Evolutionary conservation across 2,113 vertebrate species (phyloP), one percentile per base, ranked within the genome.

Genomic region (Clarias macrocephalus): DNA sequence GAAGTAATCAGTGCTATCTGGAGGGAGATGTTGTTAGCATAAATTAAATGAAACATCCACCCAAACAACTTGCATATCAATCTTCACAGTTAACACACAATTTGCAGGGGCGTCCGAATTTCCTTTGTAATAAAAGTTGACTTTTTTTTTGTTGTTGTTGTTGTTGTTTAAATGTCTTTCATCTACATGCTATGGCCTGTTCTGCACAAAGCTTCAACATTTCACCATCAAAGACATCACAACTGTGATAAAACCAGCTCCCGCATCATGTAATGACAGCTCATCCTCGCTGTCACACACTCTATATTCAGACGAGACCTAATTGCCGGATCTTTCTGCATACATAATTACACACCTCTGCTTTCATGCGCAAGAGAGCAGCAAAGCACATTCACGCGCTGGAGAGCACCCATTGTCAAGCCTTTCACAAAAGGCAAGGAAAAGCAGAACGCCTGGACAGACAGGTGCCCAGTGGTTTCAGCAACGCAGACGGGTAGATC

Each of bases 331-430:
- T 90, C 84, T 56, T 77, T 75, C 52, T 28, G 30, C 82, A 68
- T 79, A 86, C 82, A 85, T 88, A 86, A 90, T 90, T 88, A 85
- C 65, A 86, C 84, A 82, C 52, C 42, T 80, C 80, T 66, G 68
- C 48, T 85, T 75, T 88, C n/a, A 25, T 68, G 87, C 84, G 25
- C 21, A 66, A 63, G 30, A 89, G 89, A 86, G 85, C 82, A 82
- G 59, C 80, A 62, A 30, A 62, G 79, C 5, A 33, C 60, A 87
- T 83, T 83, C 25, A 63, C 65, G 33, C 25, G 16, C 82, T 60
- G 48, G 30, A 59, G 48, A 80, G 59, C 62, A 48, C 56, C 88
- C 52, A 85, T 77, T 63, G 68, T 80, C 30, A 83, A 56, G n/a
- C n/a, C 25, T 23, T 62, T 80, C n/a, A 80, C 2, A 5, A 76